Percentiles rank a stretch among this genome's conserved stretches.
Evolutionary conservation across 1,140 invertebrate genomes (phyloP).

Genomic region (Phortica variegata): DNA sequence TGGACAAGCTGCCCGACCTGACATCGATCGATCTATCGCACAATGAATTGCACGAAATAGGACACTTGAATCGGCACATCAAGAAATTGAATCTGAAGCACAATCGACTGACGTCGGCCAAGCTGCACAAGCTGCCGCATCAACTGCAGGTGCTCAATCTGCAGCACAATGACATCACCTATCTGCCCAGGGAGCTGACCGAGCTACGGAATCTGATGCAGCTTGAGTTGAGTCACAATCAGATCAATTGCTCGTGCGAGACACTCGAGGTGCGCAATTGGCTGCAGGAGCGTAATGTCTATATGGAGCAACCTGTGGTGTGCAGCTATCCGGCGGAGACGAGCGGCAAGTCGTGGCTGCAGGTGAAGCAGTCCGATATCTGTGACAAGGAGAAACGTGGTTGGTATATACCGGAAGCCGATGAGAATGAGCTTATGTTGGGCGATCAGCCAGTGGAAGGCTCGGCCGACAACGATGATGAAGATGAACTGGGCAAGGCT

Average conservation of each 20-base stretch:
- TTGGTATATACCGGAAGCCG: constrained; percentile 9
- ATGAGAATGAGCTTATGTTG: constrained; percentile 63
- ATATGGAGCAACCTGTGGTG: constrained; percentile 59
- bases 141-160: constrained; percentile 65
- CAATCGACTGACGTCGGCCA: constrained; percentile 61
- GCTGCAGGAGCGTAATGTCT: constrained; percentile 59
- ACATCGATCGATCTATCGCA: constrained; percentile 62
- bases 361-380: constrained; percentile 61
- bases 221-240: constrained; percentile 63
- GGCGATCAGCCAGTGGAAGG: constrained; percentile 61
- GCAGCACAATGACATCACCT: constrained; percentile 62
- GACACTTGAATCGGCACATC: constrained; percentile 62
- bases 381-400: constrained; percentile 55
- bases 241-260: constrained; percentile 63
- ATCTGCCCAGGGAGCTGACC: constrained; percentile 61
- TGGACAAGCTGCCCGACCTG: constrained; percentile 61
- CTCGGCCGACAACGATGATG: constrained; percentile 45
- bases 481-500: constrained; percentile 54
- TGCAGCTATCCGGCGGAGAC: constrained; percentile 60
- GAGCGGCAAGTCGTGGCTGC: constrained; percentile 60
- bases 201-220: constrained; percentile 60
- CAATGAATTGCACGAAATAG: constrained; percentile 61
- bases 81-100: constrained; percentile 62
- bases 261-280: constrained; percentile 62
- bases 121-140: constrained; percentile 60